These are phyloP conservation scores for Dermochelys coriacea DNA, from an alignment of 2,797 vertebrate species.

Conservation along the genomic window DNA sequence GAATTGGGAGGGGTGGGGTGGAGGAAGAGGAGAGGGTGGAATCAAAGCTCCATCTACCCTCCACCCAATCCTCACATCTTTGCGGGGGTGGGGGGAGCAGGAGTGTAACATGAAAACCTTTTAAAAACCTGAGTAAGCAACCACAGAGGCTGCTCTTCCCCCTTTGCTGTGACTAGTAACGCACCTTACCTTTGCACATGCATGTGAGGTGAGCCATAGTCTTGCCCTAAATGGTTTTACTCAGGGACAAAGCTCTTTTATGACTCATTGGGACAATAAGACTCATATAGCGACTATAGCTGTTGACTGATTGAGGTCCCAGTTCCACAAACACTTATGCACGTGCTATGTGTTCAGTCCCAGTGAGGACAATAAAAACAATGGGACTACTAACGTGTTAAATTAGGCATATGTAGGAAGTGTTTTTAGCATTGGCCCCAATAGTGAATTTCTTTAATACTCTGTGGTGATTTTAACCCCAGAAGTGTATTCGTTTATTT, in stretches of 20 bases:
- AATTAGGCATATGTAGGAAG: neutral
- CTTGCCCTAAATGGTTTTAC: slow-evolving; percentile 21
- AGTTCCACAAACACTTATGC: slow-evolving; percentile 3
- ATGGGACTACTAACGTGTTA: neutral
- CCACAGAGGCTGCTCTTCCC: neutral
- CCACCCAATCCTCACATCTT: neutral
- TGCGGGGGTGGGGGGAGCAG: too few relatives aligned
- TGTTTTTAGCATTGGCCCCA: neutral
- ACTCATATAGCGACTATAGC: neutral
- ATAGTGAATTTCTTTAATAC: neutral
- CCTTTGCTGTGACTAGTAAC: neutral
- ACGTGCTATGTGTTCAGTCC: neutral
- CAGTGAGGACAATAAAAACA: slow-evolving; percentile 12
- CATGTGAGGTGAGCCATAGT: neutral
- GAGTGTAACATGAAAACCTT: neutral
- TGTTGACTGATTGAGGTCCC: neutral
- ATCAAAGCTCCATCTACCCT: neutral
- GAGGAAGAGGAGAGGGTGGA: neutral
- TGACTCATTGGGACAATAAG: slow-evolving; percentile 23
- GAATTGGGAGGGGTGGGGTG: neutral
- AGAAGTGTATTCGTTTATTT: neutral
- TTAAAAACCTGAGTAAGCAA: neutral
- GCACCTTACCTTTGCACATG: neutral
- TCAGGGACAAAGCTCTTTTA: neutral
- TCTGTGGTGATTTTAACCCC: neutral